Conservation (phyloP, 1,140 invertebrate species). For the Grapholita molesta region DNA sequence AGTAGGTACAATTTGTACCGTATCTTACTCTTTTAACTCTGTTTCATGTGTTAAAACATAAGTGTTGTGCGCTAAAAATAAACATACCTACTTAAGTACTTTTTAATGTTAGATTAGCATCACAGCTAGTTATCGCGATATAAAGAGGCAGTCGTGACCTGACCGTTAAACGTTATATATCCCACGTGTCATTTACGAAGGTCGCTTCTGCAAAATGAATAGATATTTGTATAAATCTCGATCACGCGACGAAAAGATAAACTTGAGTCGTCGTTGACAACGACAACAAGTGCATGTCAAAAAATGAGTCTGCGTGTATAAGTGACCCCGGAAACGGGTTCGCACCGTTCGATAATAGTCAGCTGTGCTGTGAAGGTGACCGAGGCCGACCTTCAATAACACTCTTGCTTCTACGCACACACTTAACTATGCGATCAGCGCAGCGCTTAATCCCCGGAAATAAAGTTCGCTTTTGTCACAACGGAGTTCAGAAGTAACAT, state of each 20-base stretch:
- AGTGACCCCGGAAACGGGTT: constrained; percentile 3
- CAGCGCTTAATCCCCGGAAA: background rate
- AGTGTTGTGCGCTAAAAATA: too few relatives aligned
- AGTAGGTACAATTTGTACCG: too few relatives aligned
- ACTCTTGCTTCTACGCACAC: background rate
- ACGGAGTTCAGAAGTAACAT: background rate
- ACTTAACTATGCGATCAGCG: background rate
- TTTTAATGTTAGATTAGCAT: too few relatives aligned
- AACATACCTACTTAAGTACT: too few relatives aligned
- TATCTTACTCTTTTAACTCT: too few relatives aligned
- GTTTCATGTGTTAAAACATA: too few relatives aligned
- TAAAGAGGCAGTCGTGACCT: background rate
- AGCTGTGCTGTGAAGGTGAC: constrained; percentile 41
- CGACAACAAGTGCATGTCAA: background rate
- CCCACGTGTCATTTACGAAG: background rate
- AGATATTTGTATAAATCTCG: background rate
- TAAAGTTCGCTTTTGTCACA: background rate
- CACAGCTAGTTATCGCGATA: too few relatives aligned
- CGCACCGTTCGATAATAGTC: constrained; percentile 19
- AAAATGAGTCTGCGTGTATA: background rate
- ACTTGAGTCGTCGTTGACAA: background rate
- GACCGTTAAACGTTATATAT: background rate
- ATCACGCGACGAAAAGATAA: background rate
- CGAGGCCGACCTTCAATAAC: constrained; percentile 28
- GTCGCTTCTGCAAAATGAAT: background rate